These are phyloP conservation scores for Antigone vipio DNA, from an alignment of 2,113 vertebrate genomes.

Conservation along the genomic window DNA sequence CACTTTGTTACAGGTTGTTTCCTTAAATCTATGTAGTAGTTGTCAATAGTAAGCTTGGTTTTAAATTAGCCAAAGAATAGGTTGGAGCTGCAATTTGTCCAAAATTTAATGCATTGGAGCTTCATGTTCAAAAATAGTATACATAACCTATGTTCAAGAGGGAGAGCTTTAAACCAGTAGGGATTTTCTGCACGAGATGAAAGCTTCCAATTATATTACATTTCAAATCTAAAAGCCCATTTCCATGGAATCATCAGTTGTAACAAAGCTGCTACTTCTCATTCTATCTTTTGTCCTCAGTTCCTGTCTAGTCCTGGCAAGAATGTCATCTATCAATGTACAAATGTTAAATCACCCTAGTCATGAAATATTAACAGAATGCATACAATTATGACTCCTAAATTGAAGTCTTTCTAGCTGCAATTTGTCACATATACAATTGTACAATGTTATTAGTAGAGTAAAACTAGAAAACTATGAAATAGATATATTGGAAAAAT, in stretches of 20 bases:
- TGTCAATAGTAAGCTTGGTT: not conserved
- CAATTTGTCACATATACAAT: slow-evolving; percentile 30
- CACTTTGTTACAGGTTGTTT: not conserved
- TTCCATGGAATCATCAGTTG: not conserved
- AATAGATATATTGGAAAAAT: slow-evolving; percentile 7
- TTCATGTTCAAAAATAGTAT: not conserved
- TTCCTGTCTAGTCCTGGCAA: not conserved
- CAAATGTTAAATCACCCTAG: slow-evolving; percentile 15
- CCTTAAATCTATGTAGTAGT: not conserved
- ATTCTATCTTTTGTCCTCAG: not conserved
- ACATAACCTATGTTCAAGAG: not conserved
- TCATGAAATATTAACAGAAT: slow-evolving; percentile 48
- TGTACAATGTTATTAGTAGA: not conserved
- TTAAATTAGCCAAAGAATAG: not conserved
- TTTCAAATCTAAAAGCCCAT: not conserved
- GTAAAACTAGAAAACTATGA: not conserved
- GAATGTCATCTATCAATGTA: slow-evolving; percentile 28
- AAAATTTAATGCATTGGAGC: not conserved
- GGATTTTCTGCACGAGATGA: not conserved
- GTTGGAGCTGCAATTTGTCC: not conserved
- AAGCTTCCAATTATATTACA: not conserved
- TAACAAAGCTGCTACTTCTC: not conserved
- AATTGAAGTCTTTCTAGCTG: slow-evolving; percentile 36
- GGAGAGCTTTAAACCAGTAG: not conserved
- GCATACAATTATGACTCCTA: slow-evolving; percentile 46